Conservation (phyloP, 2,888 invertebrate species). For the Dryocosmus kuriphilus region DNA sequence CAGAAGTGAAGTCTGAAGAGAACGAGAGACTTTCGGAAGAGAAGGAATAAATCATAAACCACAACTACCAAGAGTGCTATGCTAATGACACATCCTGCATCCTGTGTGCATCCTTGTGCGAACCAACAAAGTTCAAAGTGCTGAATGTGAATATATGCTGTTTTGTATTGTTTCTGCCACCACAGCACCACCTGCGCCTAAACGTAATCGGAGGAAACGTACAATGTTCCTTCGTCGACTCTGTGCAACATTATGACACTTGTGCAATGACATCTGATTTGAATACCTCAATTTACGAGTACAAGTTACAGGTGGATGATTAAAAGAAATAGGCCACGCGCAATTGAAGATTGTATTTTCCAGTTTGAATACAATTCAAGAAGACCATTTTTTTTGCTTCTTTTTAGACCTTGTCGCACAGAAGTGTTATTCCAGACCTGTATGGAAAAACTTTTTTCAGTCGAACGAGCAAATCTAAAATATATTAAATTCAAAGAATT, state of each 20-base stretch:
- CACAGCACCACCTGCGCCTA: conserved; percentile 23
- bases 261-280: conserved; percentile 27
- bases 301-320: conserved; percentile 24
- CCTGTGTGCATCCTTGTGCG: conserved; percentile 62
- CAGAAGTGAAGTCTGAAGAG: conserved; percentile 50
- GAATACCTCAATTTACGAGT: conserved; percentile 24
- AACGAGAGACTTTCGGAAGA: conserved; percentile 44
- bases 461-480: no score
- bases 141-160: conserved; percentile 6
- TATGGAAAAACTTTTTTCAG: no score
- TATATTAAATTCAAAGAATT: no score
- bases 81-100: conserved; percentile 73
- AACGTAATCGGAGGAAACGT: conserved; percentile 23
- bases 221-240: conserved; percentile 19
- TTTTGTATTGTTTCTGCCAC: conserved; percentile 5
- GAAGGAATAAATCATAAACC: conserved; percentile 71
- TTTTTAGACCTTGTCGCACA: background rate
- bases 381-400: background rate
- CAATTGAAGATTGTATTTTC: background rate
- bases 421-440: background rate
- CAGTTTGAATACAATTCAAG: background rate
- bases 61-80: conserved; percentile 61
- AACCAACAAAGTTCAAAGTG: conserved; percentile 38
- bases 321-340: conserved; percentile 3
- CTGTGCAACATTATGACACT: conserved; percentile 6